Base-by-base conservation (phyloP, 2,797 vertebrate species). In the Apogon hyalosoma region DNA sequence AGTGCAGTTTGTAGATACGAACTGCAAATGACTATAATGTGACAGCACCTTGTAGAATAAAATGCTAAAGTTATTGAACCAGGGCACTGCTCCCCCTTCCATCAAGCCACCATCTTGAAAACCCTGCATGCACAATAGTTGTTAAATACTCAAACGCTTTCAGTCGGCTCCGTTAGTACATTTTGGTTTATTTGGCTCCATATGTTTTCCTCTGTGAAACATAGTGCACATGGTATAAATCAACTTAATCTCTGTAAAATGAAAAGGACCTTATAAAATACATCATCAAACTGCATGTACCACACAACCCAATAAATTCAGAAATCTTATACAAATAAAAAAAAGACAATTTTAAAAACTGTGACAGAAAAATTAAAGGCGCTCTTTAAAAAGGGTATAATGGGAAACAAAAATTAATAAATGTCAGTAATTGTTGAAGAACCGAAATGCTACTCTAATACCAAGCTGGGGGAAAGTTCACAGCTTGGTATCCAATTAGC, bases 191-290 rank as follows among this genome's bases (percentile, higher is more conserved):
- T 88, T 90, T 85, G 73, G 54, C 48, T 85, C 7, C 46, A 60
- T 60, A 80, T 72, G 39, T 49, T 70, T 52, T 36, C 72, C 77
- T 83, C 31, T 75, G 82, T 85, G 70, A 79, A 87, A 86, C 76
- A 87, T 63, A 82, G 76, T 88, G 87, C 73, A 79, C 64, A 81
- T 75, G 67, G 49, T 80, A 80, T 38, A 82, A 85, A 86, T 82
- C 61, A 83, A 84, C 10, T 61, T 48, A 66, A 51, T 77, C 51
- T 73, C 57, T 82, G 54, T 79, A 68, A 90, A 83, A 86, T 84
- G 15, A 80, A 79, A 79, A 74, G 41, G 10, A 83, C 67, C 63
- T 68, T 84, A 82, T 63, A 90, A 89, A 88, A 87, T 65, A 81
- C 53, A 75, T 62, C 11, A 69, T 76, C 43, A 76, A 68, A 79